Evolutionary conservation across 1,140 invertebrate species (phyloP).

Genomic region (Drosophila takahashii): DNA sequence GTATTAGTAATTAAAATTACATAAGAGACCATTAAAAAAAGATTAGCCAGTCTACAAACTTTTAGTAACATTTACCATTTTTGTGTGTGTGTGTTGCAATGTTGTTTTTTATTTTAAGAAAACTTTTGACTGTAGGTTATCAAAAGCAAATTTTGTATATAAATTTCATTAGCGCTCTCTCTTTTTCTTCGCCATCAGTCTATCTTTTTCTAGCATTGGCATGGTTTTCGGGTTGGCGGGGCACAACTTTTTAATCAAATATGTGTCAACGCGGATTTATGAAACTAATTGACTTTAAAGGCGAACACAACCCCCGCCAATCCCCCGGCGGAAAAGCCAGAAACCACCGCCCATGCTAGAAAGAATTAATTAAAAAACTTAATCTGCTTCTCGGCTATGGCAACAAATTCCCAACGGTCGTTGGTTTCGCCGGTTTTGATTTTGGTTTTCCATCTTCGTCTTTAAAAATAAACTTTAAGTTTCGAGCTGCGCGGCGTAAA

Average conservation of each 20-base stretch:
- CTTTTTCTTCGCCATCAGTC: background rate
- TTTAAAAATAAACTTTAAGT: slow-evolving; percentile 5
- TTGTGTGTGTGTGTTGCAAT: background rate
- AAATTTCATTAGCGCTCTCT: background rate
- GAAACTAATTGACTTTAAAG: slow-evolving; percentile 73
- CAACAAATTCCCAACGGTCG: slow-evolving; percentile 25
- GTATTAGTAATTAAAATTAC: background rate
- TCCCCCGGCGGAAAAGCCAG: background rate
- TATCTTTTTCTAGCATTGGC: background rate
- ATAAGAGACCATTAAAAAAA: background rate
- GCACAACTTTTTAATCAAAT: slow-evolving; percentile 70
- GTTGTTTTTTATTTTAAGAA: background rate
- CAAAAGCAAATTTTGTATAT: slow-evolving; percentile 48
- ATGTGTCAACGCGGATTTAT: slow-evolving; percentile 76
- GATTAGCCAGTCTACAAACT: background rate
- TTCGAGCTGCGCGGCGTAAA: background rate
- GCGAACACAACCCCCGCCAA: background rate
- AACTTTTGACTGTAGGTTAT: slow-evolving; percentile 40
- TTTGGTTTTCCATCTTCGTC: slow-evolving; percentile 11
- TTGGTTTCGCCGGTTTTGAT: slow-evolving; percentile 28
- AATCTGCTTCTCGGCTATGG: slow-evolving; percentile 62
- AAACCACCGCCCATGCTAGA: slow-evolving; percentile 19
- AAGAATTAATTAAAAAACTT: slow-evolving; percentile 80
- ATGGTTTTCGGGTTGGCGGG: slow-evolving; percentile 7
- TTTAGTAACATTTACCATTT: background rate